These are phyloP conservation scores for Drosophila bocki DNA, from an alignment of 1,140 invertebrate genomes.

Conservation along the genomic window DNA sequence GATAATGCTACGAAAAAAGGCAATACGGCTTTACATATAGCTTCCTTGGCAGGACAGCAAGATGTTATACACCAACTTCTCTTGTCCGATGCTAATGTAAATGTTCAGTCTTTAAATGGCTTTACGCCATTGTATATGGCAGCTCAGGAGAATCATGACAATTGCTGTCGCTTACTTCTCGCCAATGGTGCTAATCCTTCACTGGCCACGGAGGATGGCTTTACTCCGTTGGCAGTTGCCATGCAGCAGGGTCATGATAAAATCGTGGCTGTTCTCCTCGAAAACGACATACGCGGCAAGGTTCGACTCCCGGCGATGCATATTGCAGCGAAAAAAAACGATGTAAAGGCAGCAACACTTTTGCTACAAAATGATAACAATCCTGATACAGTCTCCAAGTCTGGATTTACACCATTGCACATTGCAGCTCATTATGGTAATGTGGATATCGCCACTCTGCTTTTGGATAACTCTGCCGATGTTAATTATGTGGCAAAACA, in stretches of 20 bases:
- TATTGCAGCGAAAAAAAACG: constrained; percentile 99
- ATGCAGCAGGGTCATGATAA: constrained; percentile 99
- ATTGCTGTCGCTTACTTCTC: constrained; percentile 96
- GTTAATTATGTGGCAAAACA: constrained; percentile 98
- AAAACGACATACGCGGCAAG: constrained; percentile 97
- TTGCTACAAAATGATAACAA: constrained; percentile 97
- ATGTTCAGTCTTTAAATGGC: constrained; percentile 98
- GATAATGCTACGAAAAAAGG: constrained; percentile 99
- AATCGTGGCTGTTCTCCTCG: constrained; percentile 97
- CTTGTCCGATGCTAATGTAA: constrained; percentile 95
- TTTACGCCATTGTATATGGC: constrained; percentile 99
- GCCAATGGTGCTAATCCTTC: constrained; percentile 98
- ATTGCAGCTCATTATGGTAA: constrained; percentile 99
- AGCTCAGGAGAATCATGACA: constrained; percentile 98
- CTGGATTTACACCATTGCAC: constrained; percentile 98
- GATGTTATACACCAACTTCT: constrained; percentile 96
- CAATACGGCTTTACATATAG: constrained; percentile 99
- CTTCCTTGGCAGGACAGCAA: constrained; percentile 98
- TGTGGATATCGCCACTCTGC: constrained; percentile 95
- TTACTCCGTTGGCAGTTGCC: constrained; percentile 98
- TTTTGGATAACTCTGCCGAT: constrained; percentile 96
- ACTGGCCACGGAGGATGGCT: constrained; percentile 98
- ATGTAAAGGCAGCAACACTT: constrained; percentile 96
- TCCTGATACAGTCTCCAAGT: constrained; percentile 98
- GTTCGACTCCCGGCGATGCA: constrained; percentile 95